These are phyloP conservation scores for Drosophila persimilis DNA, from an alignment of 1,140 invertebrate genomes.

Conservation along the genomic window DNA sequence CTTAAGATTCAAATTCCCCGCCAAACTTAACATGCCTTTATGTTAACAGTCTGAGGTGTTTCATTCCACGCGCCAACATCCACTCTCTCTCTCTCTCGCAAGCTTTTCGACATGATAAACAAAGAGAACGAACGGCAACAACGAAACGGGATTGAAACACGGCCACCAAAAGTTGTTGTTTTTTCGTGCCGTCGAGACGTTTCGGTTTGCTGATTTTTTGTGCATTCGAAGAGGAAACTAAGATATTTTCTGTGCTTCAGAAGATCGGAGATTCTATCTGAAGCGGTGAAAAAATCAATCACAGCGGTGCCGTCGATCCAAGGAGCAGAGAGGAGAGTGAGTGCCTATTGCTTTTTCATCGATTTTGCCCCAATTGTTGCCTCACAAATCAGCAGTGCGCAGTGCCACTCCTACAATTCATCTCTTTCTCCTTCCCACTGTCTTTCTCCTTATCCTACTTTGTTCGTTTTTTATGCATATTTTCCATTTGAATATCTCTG, in stretches of 20 bases:
- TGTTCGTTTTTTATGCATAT: conserved; percentile 23
- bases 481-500: conserved; percentile 46
- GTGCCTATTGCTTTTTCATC: conserved; percentile 66
- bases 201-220: too few relatives aligned
- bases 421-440: not conserved
- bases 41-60: conserved; percentile 10
- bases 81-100: conserved; percentile 10
- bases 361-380: conserved; percentile 52
- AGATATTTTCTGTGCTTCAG: too few relatives aligned
- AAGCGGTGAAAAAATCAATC: conserved; percentile 19
- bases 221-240: too few relatives aligned
- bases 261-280: too few relatives aligned
- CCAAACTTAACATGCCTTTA: conserved; percentile 5
- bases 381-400: too few relatives aligned
- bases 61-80: not conserved
- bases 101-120: conserved; percentile 29
- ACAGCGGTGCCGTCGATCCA: conserved; percentile 13
- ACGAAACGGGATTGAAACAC: conserved; percentile 37
- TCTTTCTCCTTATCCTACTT: conserved; percentile 10
- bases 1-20: not conserved
- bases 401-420: too few relatives aligned
- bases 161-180: conserved; percentile 46
- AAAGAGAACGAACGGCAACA: conserved; percentile 15
- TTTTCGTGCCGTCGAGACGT: conserved; percentile 50
- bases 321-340: conserved; percentile 3